These are phyloP conservation scores for Ametastegia equiseti DNA, from an alignment of 2,888 invertebrate genomes.

Conservation along the genomic window DNA sequence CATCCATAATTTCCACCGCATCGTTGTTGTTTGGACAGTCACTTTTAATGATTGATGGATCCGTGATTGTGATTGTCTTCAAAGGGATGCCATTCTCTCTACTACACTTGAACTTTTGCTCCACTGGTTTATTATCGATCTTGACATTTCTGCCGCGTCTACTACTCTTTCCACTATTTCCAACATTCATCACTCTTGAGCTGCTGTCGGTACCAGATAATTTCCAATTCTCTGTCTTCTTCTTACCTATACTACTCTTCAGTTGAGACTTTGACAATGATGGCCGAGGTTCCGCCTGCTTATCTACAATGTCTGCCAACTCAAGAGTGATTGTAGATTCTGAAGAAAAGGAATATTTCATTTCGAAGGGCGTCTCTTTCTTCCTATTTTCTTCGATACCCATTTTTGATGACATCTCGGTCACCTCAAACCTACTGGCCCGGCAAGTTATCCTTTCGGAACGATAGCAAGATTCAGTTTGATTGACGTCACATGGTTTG, in stretches of 20 bases:
- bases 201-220: background rate
- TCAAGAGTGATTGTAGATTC: slow-evolving; percentile 4
- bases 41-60: slow-evolving; percentile 27
- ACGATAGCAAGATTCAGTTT: background rate
- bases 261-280: background rate
- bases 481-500: background rate
- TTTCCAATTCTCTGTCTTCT: background rate
- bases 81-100: slow-evolving; percentile 51
- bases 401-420: background rate
- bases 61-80: slow-evolving; percentile 52
- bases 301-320: background rate
- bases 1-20: background rate
- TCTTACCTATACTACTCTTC: background rate
- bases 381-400: background rate
- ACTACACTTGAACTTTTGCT: slow-evolving; percentile 51
- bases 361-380: background rate
- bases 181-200: background rate
- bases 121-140: slow-evolving; percentile 48
- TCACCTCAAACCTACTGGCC: background rate
- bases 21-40: background rate
- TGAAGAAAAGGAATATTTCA: background rate
- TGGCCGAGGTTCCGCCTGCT: background rate
- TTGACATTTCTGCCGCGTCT: background rate
- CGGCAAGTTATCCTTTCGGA: background rate
- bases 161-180: background rate